phyloP scores from a whole-genome alignment of 2,113 vertebrate genomes.

The Hypanus sabinus region DNA sequence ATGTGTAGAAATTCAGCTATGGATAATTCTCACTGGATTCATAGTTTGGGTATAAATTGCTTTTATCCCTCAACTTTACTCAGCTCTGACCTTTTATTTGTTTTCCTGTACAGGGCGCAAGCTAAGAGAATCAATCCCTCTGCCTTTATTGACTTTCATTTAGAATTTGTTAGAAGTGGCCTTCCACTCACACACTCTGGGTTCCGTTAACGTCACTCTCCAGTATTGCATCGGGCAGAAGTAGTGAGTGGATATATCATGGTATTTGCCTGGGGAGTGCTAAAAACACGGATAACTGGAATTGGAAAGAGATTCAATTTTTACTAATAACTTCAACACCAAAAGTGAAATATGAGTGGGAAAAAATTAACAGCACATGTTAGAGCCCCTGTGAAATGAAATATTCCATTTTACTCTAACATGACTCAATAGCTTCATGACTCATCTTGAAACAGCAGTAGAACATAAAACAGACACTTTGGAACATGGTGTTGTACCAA shows the following conservation, averaged over 20 bases:
- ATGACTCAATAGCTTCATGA: no score
- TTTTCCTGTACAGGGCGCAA: background rate
- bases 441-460: no score
- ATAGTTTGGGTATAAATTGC: background rate
- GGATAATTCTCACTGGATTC: background rate
- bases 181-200: background rate
- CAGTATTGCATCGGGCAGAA: background rate
- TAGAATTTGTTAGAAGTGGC: background rate
- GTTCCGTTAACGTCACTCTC: constrained; percentile 1
- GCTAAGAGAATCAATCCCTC: constrained; percentile 4
- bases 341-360: background rate
- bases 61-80: background rate
- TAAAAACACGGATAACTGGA: background rate
- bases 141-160: background rate
- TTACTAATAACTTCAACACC: background rate
- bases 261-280: background rate
- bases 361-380: background rate
- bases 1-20: background rate
- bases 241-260: background rate
- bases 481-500: no score
- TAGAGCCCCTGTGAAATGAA: background rate
- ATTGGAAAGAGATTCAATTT: background rate
- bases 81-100: background rate
- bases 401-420: background rate
- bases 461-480: no score